phyloP scores from a whole-genome alignment of 2,113 vertebrate species.

The Sander vitreus region DNA sequence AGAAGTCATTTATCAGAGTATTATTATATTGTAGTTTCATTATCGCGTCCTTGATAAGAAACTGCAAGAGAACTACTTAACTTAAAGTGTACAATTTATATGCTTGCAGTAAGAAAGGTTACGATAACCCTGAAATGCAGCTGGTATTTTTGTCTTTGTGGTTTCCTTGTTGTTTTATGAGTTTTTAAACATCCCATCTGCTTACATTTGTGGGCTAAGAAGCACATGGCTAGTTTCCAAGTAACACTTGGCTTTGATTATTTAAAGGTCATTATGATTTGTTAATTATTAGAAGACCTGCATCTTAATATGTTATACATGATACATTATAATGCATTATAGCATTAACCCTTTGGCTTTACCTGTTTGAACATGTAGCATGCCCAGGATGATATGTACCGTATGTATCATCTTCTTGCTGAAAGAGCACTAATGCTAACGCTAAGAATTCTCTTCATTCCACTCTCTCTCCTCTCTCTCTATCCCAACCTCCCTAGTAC shows the following conservation, averaged over 20 bases:
- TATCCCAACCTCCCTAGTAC: slow-evolving; percentile 90
- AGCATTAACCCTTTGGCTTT: neutral
- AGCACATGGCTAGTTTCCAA: slow-evolving; percentile 13
- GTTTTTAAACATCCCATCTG: slow-evolving; percentile 67
- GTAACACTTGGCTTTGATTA: neutral
- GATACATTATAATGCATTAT: neutral
- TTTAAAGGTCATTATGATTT: neutral
- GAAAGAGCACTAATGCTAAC: slow-evolving; percentile 70
- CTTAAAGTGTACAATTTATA: slow-evolving; percentile 47
- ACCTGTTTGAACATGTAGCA: slow-evolving; percentile 33
- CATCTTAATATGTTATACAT: slow-evolving; percentile 5
- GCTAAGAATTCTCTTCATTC: slow-evolving; percentile 82
- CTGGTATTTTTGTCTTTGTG: slow-evolving; percentile 53
- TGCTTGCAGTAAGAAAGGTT: slow-evolving; percentile 59
- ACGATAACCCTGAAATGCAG: slow-evolving; percentile 53
- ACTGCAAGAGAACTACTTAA: neutral
- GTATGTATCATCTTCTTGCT: slow-evolving; percentile 37
- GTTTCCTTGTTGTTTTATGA: slow-evolving; percentile 64
- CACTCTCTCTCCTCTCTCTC: slow-evolving; percentile 81
- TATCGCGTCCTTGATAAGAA: neutral
- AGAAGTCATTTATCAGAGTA: neutral
- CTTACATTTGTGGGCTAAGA: slow-evolving; percentile 38
- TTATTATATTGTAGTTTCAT: neutral
- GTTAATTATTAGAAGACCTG: neutral
- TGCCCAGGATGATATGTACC: slow-evolving; percentile 56